Evolutionary conservation across 2,113 vertebrate genomes (phyloP).

Genomic region (Protobothrops flavoviridis): DNA sequence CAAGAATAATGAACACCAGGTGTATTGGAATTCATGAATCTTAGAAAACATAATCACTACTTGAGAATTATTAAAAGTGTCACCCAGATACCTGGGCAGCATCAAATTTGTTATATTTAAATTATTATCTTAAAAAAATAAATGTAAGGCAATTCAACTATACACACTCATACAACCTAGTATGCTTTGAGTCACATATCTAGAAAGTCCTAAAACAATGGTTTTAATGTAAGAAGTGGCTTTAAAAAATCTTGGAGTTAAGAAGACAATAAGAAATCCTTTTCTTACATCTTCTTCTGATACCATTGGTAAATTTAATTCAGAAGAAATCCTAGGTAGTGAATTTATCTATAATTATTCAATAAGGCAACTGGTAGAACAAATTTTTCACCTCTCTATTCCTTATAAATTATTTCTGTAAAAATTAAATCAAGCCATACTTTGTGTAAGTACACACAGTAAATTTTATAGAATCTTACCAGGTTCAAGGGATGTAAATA

Average conservation of each 20-base stretch:
- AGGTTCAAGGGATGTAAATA: neutral
- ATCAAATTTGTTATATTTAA: neutral
- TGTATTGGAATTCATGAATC: neutral
- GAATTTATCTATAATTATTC: neutral
- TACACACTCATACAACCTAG: neutral
- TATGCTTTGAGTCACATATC: neutral
- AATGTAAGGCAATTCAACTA: neutral
- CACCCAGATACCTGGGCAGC: neutral
- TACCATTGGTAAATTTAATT: neutral
- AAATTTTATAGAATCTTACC: neutral
- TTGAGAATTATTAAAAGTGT: neutral
- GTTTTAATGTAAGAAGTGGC: neutral
- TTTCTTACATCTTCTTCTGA: neutral
- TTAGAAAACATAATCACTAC: neutral
- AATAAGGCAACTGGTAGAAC: neutral
- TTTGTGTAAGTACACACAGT: neutral
- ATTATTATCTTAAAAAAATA: neutral
- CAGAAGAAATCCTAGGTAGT: neutral
- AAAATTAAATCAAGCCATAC: neutral
- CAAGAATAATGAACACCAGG: neutral
- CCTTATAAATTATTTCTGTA: neutral
- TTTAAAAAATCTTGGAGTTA: neutral
- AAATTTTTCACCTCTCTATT: neutral
- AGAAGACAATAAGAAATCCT: neutral
- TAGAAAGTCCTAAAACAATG: neutral